phyloP scores from a whole-genome alignment of 2,797 vertebrate species.

The Poliocrania exsul region DNA sequence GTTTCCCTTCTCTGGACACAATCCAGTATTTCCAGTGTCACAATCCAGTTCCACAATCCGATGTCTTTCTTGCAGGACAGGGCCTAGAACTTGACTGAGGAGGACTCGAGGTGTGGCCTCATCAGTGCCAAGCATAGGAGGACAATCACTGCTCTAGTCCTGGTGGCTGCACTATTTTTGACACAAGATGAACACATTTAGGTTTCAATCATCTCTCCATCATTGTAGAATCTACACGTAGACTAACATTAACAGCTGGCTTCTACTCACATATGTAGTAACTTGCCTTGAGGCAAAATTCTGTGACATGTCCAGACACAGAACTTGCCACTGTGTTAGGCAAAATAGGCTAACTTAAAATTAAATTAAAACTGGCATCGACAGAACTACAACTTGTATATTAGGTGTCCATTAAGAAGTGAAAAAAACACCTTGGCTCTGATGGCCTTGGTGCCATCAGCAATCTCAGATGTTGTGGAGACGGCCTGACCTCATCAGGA shows the following conservation, averaged over 20 bases:
- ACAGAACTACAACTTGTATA: background rate
- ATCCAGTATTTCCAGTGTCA: background rate
- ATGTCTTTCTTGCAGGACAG: accelerated
- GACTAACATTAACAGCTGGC: background rate
- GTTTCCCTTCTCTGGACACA: accelerated
- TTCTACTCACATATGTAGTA: background rate
- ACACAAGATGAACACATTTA: no score
- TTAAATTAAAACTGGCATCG: background rate
- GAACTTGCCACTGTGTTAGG: background rate
- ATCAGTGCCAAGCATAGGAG: background rate
- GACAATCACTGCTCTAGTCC: background rate
- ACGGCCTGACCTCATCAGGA: background rate
- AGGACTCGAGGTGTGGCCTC: background rate
- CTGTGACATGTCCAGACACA: background rate
- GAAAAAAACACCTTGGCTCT: background rate
- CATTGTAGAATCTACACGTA: background rate
- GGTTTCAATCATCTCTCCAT: background rate
- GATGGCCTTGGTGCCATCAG: background rate
- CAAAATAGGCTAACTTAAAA: background rate
- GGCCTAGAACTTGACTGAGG: background rate
- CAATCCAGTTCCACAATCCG: background rate
- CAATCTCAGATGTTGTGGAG: background rate
- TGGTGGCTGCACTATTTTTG: background rate
- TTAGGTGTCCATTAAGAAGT: background rate
- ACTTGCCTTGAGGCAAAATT: background rate